A percentile compares a stretch with the other conserved stretches of the same genome.
Conservation (phyloP, 2,797 vertebrate species). For the Benthosema pterotum region DNA sequence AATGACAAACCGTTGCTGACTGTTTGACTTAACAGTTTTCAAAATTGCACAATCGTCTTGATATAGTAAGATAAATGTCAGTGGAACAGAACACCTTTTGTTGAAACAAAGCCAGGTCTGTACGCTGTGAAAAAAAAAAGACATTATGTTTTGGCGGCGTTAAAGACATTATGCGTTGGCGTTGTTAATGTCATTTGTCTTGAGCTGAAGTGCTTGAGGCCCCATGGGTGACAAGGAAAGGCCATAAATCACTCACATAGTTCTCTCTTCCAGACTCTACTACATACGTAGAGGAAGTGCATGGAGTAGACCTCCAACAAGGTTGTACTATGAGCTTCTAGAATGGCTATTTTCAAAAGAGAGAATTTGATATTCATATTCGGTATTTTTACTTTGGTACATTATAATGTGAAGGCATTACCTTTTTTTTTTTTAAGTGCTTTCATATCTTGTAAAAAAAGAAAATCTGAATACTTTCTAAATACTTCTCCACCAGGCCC, state of each 20-base stretch:
- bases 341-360: too few species aligned
- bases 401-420: too few species aligned
- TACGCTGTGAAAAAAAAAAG: conserved; percentile 6
- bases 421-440: too few species aligned
- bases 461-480: too few species aligned
- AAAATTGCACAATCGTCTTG: conserved; percentile 15
- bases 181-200: conserved; percentile 47
- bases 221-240: conserved; percentile 30
- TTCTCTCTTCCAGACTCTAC: conserved; percentile 25
- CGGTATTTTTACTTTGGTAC: too few species aligned
- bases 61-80: conserved; percentile 4
- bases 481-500: too few species aligned
- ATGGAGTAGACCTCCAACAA: background rate
- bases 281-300: conserved; percentile 30
- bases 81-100: conserved; percentile 25
- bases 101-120: conserved; percentile 12
- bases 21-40: conserved; percentile 39
- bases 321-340: too few species aligned
- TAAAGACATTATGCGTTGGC: conserved; percentile 16
- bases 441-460: too few species aligned
- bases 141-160: conserved; percentile 22
- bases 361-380: too few species aligned
- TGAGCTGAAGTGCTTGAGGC: conserved; percentile 29
- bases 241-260: conserved; percentile 38
- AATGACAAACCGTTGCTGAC: conserved; percentile 38